Conservation (phyloP, 2,888 invertebrate genomes). For the Blera fallax region DNA sequence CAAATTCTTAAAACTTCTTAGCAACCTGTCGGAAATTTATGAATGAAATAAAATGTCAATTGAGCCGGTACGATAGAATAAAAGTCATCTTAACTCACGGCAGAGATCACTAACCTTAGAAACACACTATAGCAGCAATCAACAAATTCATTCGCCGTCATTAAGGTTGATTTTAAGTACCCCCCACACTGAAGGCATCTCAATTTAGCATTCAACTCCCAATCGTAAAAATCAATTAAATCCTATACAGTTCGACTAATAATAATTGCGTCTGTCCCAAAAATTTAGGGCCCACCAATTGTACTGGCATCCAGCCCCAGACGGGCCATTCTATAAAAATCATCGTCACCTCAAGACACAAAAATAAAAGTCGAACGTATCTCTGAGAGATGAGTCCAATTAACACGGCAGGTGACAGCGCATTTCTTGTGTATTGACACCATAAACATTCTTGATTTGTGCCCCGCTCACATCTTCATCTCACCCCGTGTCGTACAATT, state of each 20-base stretch:
- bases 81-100: not conserved
- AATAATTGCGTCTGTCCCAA: not conserved
- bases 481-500: constrained; percentile 14
- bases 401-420: constrained; percentile 70
- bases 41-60: not conserved
- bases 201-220: constrained; percentile 32
- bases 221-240: constrained; percentile 63
- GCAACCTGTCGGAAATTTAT: too few species aligned
- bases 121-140: not conserved
- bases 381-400: constrained; percentile 56
- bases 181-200: not conserved
- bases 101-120: not conserved
- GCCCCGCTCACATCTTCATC: constrained; percentile 2
- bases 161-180: not conserved
- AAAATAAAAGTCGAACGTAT: constrained; percentile 53
- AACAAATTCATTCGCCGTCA: not conserved
- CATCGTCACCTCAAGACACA: constrained; percentile 62
- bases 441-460: constrained; percentile 47
- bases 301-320: not conserved
- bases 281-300: not conserved
- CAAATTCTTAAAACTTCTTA: too few species aligned
- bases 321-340: constrained; percentile 44
- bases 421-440: constrained; percentile 53
- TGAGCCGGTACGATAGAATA: not conserved
- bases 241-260: constrained; percentile 16